phyloP scores from a whole-genome alignment of 2,797 vertebrate species.

The Pangasius macronema region DNA sequence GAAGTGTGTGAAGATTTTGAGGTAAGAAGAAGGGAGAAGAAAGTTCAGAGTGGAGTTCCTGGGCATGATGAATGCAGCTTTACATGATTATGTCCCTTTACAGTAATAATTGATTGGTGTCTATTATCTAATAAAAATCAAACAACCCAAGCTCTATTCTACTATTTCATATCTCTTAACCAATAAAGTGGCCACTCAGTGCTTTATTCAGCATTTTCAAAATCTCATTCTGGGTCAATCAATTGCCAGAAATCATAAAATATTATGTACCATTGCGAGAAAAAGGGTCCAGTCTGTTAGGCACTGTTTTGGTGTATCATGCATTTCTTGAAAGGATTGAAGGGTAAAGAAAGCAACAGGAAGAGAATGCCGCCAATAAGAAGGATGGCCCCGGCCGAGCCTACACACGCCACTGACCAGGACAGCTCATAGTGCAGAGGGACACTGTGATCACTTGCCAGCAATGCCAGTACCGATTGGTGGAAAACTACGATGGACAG shows the following conservation, averaged over 20 bases:
- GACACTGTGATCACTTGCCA: constrained; percentile 75
- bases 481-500: constrained; percentile 84
- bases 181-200: constrained; percentile 3
- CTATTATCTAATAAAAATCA: constrained; percentile 2
- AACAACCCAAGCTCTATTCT: background rate
- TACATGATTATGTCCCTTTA: background rate
- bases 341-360: constrained; percentile 78
- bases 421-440: constrained; percentile 83
- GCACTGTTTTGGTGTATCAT: constrained; percentile 70
- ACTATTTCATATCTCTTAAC: background rate
- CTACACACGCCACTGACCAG: constrained; percentile 85
- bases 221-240: background rate
- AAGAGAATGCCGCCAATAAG: constrained; percentile 82
- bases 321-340: constrained; percentile 78
- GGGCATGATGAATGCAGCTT: background rate
- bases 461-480: constrained; percentile 78
- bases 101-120: background rate
- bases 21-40: background rate
- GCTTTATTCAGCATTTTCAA: background rate
- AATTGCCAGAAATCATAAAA: background rate
- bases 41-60: background rate
- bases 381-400: constrained; percentile 78
- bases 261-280: background rate
- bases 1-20: background rate
- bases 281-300: constrained; percentile 61